Percentiles rank a stretch among this genome's conserved stretches.
These are phyloP conservation scores for Desmodus rotundus DNA, from an alignment of 2,113 vertebrate species.

Conservation along the genomic window DNA sequence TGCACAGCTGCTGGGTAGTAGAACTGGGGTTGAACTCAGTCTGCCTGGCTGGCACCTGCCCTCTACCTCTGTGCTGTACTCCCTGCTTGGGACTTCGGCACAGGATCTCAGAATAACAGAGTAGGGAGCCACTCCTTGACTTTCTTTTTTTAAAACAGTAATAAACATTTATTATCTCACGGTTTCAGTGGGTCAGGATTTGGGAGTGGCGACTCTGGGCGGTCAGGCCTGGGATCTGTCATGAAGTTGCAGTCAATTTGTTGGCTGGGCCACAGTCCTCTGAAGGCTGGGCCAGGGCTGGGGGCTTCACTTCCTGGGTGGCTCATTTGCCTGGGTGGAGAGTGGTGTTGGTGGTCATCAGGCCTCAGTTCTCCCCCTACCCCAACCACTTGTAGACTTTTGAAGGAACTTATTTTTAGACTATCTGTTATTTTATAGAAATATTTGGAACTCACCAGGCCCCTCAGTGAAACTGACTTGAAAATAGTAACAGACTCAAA, in stretches of 20 bases:
- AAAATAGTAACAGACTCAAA: not conserved
- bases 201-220: not conserved
- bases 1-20: not conserved
- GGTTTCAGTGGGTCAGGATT: not conserved
- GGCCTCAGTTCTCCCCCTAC: not conserved
- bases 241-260: not conserved
- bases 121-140: not conserved
- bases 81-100: not conserved
- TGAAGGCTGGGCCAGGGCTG: not conserved
- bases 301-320: not conserved
- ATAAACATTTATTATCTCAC: not conserved
- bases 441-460: not conserved
- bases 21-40: not conserved
- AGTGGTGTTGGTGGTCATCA: not conserved
- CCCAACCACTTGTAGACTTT: not conserved
- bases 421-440: not conserved
- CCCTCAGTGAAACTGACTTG: not conserved
- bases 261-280: not conserved
- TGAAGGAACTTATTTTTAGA: not conserved
- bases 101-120: not conserved
- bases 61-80: not conserved
- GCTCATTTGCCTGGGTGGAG: not conserved
- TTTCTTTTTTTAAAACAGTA: not conserved
- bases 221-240: not conserved
- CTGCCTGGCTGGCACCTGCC: not conserved